Percentiles rank a stretch among this genome's conserved stretches.
Evolutionary conservation across 2,113 vertebrate genomes (phyloP).

Genomic region (Grammomys surdaster): DNA sequence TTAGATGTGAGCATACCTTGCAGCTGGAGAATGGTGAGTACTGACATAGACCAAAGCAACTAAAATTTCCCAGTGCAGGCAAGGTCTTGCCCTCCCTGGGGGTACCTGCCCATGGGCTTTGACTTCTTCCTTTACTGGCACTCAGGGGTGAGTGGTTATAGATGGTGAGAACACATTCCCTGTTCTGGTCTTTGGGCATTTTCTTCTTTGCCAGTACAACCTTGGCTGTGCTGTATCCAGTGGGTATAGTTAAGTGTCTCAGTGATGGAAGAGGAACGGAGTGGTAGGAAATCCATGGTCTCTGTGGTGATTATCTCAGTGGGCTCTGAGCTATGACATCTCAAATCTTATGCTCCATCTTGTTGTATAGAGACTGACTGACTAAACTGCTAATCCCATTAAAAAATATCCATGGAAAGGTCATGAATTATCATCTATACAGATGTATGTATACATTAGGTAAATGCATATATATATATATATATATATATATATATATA

Average conservation of each 20-base stretch:
- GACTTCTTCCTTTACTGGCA: constrained; percentile 52
- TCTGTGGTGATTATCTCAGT: background rate
- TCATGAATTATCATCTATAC: background rate
- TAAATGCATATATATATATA: background rate
- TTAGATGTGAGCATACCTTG: background rate
- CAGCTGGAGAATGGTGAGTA: background rate
- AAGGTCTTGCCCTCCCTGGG: background rate
- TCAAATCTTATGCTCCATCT: constrained; percentile 12
- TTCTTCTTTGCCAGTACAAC: background rate
- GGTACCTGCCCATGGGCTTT: background rate
- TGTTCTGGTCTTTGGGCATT: constrained; percentile 9
- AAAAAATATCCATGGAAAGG: background rate
- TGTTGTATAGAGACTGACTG: background rate
- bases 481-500: background rate
- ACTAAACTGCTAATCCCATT: background rate
- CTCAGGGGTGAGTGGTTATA: background rate
- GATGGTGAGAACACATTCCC: background rate
- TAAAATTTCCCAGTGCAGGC: background rate
- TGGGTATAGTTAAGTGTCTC: background rate
- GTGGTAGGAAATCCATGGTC: background rate
- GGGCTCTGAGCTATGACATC: background rate
- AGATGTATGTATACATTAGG: background rate
- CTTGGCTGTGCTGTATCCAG: background rate
- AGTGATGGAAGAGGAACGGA: background rate
- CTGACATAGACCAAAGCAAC: constrained; percentile 20